phyloP scores from a whole-genome alignment of 2,888 invertebrate species.

The Drosophila sordidula region DNA sequence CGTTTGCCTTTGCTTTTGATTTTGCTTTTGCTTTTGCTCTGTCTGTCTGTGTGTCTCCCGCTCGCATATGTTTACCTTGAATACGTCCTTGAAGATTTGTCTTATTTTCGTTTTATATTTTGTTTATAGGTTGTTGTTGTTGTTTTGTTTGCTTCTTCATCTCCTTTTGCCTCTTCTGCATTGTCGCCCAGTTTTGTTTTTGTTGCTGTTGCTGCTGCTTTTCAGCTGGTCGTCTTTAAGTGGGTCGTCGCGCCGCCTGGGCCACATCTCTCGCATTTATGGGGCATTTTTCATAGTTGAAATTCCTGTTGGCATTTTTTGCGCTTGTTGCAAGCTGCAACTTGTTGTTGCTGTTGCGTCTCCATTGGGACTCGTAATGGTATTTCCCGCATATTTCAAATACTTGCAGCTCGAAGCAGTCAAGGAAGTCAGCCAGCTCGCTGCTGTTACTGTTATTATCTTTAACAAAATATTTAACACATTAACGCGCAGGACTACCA shows the following conservation, averaged over 20 bases:
- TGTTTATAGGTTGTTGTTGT: constrained; percentile 52
- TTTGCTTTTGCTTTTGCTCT: constrained; percentile 13
- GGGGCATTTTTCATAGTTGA: constrained; percentile 29
- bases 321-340: constrained; percentile 11
- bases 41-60: constrained; percentile 39
- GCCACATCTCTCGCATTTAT: constrained; percentile 12
- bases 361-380: constrained; percentile 11
- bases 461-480: neutral
- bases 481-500: too few relatives aligned
- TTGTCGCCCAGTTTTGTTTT: constrained; percentile 33
- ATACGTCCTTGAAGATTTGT: constrained; percentile 80
- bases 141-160: constrained; percentile 2
- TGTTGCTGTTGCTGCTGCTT: constrained; percentile 5
- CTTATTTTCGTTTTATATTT: constrained; percentile 66
- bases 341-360: constrained; percentile 2
- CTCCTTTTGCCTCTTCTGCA: constrained; percentile 6
- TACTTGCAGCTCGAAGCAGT: constrained; percentile 2
- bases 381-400: constrained; percentile 40
- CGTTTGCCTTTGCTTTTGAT: constrained; percentile 12
- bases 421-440: constrained; percentile 3
- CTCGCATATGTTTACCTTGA: constrained; percentile 80
- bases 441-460: neutral
- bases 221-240: constrained; percentile 39
- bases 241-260: constrained; percentile 40
- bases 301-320: constrained; percentile 52